Evolutionary conservation across 2,113 vertebrate species (phyloP).

Genomic region (Boleophthalmus pectinirostris): DNA sequence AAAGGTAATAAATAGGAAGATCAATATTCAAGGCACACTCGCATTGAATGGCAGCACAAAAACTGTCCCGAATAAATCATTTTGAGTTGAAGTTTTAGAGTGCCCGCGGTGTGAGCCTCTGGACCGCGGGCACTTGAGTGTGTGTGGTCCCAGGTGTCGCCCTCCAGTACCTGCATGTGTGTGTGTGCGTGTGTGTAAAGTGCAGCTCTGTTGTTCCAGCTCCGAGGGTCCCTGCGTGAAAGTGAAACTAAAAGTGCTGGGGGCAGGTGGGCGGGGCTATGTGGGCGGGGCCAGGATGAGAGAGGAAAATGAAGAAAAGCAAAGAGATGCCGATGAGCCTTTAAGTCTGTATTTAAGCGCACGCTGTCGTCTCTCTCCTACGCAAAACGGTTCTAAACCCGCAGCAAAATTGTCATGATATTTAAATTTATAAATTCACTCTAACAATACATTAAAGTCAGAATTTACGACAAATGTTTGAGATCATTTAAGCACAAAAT

Average conservation of each 20-base stretch:
- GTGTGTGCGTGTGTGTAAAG: conserved; percentile 75
- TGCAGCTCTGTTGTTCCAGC: conserved; percentile 84
- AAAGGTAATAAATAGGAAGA: conserved; percentile 97
- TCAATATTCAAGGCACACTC: conserved; percentile 99
- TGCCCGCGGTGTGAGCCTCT: conserved; percentile 91
- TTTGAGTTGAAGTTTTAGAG: conserved; percentile 87
- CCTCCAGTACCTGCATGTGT: conserved; percentile 74
- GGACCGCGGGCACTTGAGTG: conserved; percentile 84
- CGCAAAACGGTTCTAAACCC: conserved; percentile 35
- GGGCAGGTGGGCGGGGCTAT: conserved; percentile 16
- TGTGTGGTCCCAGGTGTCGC: conserved; percentile 51
- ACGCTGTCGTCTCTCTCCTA: conserved; percentile 44
- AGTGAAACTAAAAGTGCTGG: conserved; percentile 8
- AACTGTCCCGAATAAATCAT: conserved; percentile 93
- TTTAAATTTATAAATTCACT: conserved; percentile 46
- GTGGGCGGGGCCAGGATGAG: conserved; percentile 19
- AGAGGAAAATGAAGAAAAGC: conserved; percentile 20
- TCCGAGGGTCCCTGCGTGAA: conserved; percentile 40
- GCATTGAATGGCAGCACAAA: conserved; percentile 92
- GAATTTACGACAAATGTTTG: conserved; percentile 38
- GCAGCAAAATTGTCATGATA: conserved; percentile 34
- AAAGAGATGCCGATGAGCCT: conserved; percentile 50
- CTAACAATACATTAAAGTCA: conserved; percentile 42
- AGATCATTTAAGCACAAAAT: conserved; percentile 50
- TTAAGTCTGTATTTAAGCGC: conserved; percentile 56